Evolutionary conservation across 2,888 invertebrate genomes (phyloP).

Genomic region (Priocnemis perturbator): DNA sequence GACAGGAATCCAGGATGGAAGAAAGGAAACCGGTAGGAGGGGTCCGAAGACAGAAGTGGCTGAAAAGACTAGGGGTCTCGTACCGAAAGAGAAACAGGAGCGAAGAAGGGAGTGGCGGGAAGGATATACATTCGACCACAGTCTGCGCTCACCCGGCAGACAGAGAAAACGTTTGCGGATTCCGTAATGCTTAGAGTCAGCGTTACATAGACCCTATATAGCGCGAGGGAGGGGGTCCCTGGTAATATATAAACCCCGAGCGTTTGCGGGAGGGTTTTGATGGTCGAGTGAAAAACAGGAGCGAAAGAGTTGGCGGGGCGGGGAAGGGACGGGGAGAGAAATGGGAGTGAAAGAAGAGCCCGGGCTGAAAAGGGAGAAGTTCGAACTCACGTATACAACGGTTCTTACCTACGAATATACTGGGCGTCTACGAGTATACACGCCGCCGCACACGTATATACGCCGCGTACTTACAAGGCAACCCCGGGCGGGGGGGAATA

Average conservation of each 20-base stretch:
- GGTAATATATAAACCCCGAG: no score
- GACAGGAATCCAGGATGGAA: constrained; percentile 11
- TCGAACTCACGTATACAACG: no score
- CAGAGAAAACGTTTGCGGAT: no score
- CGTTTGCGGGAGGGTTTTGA: no score
- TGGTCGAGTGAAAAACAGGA: no score
- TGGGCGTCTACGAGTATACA: neutral
- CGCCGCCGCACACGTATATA: no score
- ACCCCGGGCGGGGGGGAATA: constrained; percentile 54
- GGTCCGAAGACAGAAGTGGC: neutral
- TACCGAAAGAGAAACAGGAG: constrained; percentile 6
- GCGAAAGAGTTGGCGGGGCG: constrained; percentile 10
- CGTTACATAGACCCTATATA: no score
- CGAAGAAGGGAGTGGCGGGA: constrained; percentile 24
- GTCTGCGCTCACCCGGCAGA: no score
- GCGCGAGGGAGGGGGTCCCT: no score
- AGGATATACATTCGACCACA: no score
- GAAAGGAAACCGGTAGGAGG: constrained; percentile 22
- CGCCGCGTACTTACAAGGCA: constrained; percentile 8
- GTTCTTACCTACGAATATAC: no score
- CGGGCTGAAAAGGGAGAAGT: constrained; percentile 17
- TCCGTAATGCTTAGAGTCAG: no score
- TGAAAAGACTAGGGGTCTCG: neutral
- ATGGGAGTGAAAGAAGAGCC: constrained; percentile 9
- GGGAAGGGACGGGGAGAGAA: constrained; percentile 14